These are phyloP conservation scores for Picus viridis DNA, from an alignment of 2,797 vertebrate species.

Conservation along the genomic window DNA sequence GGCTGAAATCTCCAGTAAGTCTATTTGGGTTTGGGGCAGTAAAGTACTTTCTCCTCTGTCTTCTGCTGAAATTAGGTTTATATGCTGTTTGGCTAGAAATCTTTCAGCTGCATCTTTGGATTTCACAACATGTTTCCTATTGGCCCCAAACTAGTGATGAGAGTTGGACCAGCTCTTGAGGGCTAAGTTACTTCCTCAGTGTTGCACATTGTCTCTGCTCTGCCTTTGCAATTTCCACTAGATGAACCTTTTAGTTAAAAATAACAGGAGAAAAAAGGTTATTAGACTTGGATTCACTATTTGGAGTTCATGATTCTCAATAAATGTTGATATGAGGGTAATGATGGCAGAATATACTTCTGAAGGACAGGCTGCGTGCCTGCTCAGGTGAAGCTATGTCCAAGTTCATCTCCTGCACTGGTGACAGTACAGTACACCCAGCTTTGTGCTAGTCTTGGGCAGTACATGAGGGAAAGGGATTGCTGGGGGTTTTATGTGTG, in stretches of 20 bases:
- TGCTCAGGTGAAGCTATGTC: not conserved
- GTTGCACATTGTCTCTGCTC: not conserved
- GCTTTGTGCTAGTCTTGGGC: not conserved
- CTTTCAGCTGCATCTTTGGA: not conserved
- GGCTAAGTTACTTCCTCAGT: not conserved
- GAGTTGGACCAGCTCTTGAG: not conserved
- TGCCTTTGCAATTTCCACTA: not conserved
- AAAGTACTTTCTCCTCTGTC: not conserved
- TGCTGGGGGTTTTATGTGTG: not conserved
- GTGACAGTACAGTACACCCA: not conserved
- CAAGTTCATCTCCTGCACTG: accelerated
- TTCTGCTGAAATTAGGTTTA: not conserved
- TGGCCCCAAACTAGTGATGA: not conserved
- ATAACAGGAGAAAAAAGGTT: not conserved
- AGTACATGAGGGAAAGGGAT: accelerated
- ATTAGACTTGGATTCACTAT: not conserved
- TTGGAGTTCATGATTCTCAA: not conserved
- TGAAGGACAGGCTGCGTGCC: not conserved
- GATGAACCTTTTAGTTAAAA: not conserved
- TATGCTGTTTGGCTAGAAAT: not conserved
- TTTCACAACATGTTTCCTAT: not conserved
- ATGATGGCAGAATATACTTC: not conserved
- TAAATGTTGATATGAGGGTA: not conserved
- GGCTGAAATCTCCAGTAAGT: not conserved
- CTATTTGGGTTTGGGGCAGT: not conserved